Evolutionary conservation across 2,113 vertebrate species (phyloP).

Genomic region (Sinocyclocheilus anophthalmus): DNA sequence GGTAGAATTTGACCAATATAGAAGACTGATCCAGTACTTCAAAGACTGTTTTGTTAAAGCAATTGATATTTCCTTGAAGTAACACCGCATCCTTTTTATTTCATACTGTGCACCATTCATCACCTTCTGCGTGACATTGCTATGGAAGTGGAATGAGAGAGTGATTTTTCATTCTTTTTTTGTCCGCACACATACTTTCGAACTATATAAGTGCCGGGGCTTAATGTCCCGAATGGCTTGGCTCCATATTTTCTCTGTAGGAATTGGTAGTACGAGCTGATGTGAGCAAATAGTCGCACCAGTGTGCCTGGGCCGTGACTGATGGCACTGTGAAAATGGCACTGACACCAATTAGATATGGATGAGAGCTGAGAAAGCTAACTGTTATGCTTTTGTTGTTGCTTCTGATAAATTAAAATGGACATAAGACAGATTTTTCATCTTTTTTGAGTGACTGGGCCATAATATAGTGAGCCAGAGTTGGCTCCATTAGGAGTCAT

Average conservation of each 20-base stretch:
- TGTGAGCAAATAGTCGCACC: conserved; percentile 25
- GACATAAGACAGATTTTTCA: conserved; percentile 64
- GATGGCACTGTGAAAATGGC: conserved; percentile 58
- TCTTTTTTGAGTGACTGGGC: conserved; percentile 63
- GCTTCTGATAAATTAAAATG: conserved; percentile 61
- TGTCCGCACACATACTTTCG: neutral
- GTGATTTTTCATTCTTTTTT: conserved; percentile 34
- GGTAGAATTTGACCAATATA: conserved; percentile 2
- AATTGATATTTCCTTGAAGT: conserved; percentile 28
- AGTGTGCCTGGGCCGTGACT: conserved; percentile 13
- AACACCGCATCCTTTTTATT: neutral
- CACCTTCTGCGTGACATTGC: conserved; percentile 12
- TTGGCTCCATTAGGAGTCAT: conserved; percentile 61
- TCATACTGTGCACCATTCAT: neutral
- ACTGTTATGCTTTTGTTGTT: conserved; percentile 56
- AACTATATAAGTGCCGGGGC: conserved; percentile 20
- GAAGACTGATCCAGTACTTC: conserved; percentile 1
- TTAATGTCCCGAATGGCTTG: conserved; percentile 39
- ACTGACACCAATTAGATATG: conserved; percentile 45
- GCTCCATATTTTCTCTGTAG: conserved; percentile 33
- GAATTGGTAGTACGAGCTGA: conserved; percentile 41
- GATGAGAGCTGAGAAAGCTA: conserved; percentile 34
- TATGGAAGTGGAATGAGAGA: neutral
- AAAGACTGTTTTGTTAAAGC: conserved; percentile 31
- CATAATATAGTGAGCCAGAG: conserved; percentile 54